A percentile compares a stretch with the other conserved stretches of the same genome.
phyloP scores from a whole-genome alignment of 35 echinoderm and acorn worm species.

The Hemicentrotus pulcherrimus region DNA sequence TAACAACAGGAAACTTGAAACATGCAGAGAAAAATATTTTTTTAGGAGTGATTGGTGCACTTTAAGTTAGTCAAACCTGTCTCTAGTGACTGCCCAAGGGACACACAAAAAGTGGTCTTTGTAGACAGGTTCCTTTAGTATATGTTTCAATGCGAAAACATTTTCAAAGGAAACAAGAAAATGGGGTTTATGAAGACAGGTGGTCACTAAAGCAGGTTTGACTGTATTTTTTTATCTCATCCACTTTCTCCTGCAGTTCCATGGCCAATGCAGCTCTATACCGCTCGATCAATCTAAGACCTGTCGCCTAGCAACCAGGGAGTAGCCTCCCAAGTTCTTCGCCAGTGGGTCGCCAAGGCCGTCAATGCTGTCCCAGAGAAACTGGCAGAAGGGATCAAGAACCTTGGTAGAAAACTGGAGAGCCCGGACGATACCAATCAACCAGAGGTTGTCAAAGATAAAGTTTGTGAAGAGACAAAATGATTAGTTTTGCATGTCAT shows the following conservation, averaged over 20 bases:
- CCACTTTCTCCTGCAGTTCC: slow-evolving; percentile 27
- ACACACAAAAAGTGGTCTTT: too few species aligned
- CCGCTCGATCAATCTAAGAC: slow-evolving; percentile 25
- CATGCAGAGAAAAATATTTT: too few species aligned
- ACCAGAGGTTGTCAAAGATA: not conserved
- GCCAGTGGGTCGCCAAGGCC: not conserved
- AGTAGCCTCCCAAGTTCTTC: slow-evolving; percentile 22
- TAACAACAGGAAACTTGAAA: too few species aligned
- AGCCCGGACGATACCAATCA: not conserved
- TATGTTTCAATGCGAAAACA: too few species aligned
- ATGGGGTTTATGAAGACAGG: too few species aligned
- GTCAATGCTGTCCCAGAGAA: not conserved
- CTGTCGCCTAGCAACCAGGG: slow-evolving; percentile 39
- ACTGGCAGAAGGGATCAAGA: not conserved
- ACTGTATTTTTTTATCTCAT: not conserved
- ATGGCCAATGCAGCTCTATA: slow-evolving; percentile 41
- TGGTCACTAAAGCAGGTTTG: too few species aligned
- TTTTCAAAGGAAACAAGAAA: too few species aligned
- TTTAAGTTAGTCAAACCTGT: too few species aligned
- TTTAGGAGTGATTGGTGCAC: too few species aligned
- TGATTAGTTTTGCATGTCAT: not conserved
- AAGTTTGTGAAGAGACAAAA: not conserved
- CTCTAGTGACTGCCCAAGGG: too few species aligned
- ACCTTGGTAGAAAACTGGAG: not conserved
- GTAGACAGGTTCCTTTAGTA: too few species aligned